These are phyloP conservation scores for Mungos mungo DNA, from an alignment of 2,113 vertebrate species.

Conservation along the genomic window DNA sequence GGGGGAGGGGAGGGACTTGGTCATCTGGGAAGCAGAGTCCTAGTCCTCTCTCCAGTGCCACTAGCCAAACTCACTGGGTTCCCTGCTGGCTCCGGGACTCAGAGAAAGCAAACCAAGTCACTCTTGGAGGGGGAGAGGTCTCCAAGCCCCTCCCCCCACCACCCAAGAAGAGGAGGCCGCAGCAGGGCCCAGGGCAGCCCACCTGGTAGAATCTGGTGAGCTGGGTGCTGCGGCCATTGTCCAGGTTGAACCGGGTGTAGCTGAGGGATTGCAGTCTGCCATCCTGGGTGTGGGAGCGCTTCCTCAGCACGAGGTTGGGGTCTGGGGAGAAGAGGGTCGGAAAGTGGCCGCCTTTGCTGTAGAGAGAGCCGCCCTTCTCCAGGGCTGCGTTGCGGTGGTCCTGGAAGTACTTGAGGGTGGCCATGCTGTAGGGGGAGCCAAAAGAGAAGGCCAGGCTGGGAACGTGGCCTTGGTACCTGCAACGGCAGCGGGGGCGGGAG, in stretches of 20 bases:
- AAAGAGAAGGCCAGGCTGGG: slow-evolving; percentile 71
- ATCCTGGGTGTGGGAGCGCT: background rate
- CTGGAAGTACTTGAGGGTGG: slow-evolving; percentile 80
- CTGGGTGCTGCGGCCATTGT: slow-evolving; percentile 61
- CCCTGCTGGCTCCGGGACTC: background rate
- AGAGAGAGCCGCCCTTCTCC: slow-evolving; percentile 54
- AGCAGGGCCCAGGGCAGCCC: background rate
- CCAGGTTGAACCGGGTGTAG: slow-evolving; percentile 76
- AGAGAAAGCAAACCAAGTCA: background rate
- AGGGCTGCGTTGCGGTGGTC: slow-evolving; percentile 65
- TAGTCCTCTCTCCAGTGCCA: background rate
- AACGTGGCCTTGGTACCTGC: slow-evolving; percentile 81
- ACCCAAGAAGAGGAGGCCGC: background rate
- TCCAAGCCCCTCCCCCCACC: background rate
- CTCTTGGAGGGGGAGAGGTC: background rate
- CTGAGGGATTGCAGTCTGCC: slow-evolving; percentile 49
- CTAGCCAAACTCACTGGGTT: background rate
- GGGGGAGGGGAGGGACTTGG: background rate
- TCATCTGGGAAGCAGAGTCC: background rate
- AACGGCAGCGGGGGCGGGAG: background rate
- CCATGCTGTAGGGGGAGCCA: slow-evolving; percentile 71
- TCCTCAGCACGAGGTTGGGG: background rate
- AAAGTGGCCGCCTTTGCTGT: slow-evolving; percentile 70
- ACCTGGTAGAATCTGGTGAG: slow-evolving; percentile 83
- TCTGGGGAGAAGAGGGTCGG: slow-evolving; percentile 77